Evolutionary conservation across 2,113 vertebrate genomes (phyloP), one percentile per base, ranked within the genome.

Genomic region (Lampris incognitus): DNA sequence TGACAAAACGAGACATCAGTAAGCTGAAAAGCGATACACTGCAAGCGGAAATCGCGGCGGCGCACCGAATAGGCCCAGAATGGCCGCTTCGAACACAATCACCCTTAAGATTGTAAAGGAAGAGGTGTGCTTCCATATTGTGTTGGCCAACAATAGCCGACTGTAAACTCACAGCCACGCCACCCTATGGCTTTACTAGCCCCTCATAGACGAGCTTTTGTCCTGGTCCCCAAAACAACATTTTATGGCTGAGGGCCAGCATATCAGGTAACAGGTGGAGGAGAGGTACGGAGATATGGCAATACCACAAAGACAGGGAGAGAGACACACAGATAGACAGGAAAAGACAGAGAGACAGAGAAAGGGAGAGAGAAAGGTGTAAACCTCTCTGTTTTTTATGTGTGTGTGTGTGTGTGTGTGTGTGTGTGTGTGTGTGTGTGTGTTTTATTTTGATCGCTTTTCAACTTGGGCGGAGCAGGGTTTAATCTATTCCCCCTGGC

Each of bases 1-100:
- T 67, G 78, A 93, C 90, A 93, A 92, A 91, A 88, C 84, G 24
- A 87, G 85, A 87, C 90, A 86, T 93, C 85, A 92, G 87, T 90
- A 82, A 93, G 83, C 78, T 92, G 91, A 90, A 91, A 94, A 91
- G 59, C 1, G 83, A 94, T 85, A 90, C 82, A 66, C 5, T 38
- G 70, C 55, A 66, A 89, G 71, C 88, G 89, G 92, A 94, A 94
- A 87, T 88, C 77, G 66, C 83, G 83, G 75, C 13, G 81, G 87
- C 74, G 63, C 87, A 85, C 76, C 85, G 84, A 87, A 84, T 59
- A 52, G 66, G 78, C 66, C 72, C 69, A 81, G 87, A 90, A 91
- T 86, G 82, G 81, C 76, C 79, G 76, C 83, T 89, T 63, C 40
- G 84, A 90, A 81, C 83, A 84, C 74, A 66, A 91, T 70, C 42